Base-by-base conservation (phyloP, 2,888 invertebrate species). In the Hypomecis punctinalis region DNA sequence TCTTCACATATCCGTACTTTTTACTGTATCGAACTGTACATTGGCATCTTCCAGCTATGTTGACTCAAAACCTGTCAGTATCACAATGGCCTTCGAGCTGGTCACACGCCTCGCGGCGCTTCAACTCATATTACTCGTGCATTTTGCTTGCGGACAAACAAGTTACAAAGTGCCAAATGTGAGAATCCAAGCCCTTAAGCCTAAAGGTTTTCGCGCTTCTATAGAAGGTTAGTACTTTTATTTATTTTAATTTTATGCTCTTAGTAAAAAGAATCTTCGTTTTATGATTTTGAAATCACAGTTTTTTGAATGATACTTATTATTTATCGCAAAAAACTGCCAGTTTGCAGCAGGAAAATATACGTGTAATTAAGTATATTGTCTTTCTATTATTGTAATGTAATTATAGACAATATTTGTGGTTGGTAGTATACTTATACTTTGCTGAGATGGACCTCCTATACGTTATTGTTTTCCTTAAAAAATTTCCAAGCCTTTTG, bases 191-290 rank as follows among this genome's bases (percentile, higher is more conserved):
- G 94, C 91, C 0, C 84, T 94, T 0, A 82, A 79, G 57, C 95
- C 95, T 0, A 93, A 82, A 80, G 95, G 95, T 70, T 83, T 95
- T 9, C 83, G 89, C 11, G 93, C 94, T 9, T 95, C 94, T 0
- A 94, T 95, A 75, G 94, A 94, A 73, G 93, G 95, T 95, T 76
- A 82, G 86, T 73, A 40, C 42, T 9, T 6, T 13, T 9, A 5
- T 13, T 57, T 46, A 45, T 36, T 40, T 49, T 5, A 11, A 35
- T 5, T 2, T n/a, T 1, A n/a, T 23, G 23, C 23, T 23, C 23
- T 23, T 23, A 23, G 23, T 23, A 23, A 23, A 23, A 23, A 23
- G 23, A 23, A 23, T 23, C 1, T n/a, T n/a, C n/a, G n/a, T 2
- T 1, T 2, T 23, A 23, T 2, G 23, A 23, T 23, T 23, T 23